A percentile compares a stretch with the other conserved stretches of the same genome.
These are phyloP conservation scores for Indicator indicator DNA, from an alignment of 2,113 vertebrate genomes.

Conservation along the genomic window DNA sequence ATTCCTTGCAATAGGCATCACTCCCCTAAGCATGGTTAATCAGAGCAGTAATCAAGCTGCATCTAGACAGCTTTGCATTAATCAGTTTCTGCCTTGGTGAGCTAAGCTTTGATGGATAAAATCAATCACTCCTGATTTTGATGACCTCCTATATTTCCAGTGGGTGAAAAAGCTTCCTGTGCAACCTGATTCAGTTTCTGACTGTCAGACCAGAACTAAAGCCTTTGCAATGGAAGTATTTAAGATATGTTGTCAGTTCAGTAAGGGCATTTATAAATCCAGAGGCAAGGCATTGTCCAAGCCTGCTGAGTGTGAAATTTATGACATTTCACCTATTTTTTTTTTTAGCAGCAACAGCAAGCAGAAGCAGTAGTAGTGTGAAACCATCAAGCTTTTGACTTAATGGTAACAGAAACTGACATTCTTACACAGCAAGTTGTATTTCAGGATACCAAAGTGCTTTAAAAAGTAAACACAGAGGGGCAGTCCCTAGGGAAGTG, in stretches of 20 bases:
- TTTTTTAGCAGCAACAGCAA: background rate
- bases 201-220: background rate
- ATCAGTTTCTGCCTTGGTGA: background rate
- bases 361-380: background rate
- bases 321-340: background rate
- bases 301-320: background rate
- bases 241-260: background rate
- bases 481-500: background rate
- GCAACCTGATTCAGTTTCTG: background rate
- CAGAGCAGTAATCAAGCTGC: background rate
- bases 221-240: background rate
- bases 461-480: constrained; percentile 25
- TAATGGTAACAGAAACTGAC: background rate
- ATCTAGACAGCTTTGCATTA: background rate
- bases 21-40: background rate
- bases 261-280: background rate
- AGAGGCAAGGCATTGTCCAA: background rate
- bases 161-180: background rate
- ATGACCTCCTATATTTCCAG: background rate
- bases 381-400: background rate
- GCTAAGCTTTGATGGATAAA: background rate
- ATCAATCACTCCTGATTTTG: background rate
- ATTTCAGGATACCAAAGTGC: constrained; percentile 1
- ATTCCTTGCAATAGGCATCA: background rate
- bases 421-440: background rate